Evolutionary conservation across 2,797 vertebrate genomes (phyloP).

Genomic region (Protonibea diacanthus): DNA sequence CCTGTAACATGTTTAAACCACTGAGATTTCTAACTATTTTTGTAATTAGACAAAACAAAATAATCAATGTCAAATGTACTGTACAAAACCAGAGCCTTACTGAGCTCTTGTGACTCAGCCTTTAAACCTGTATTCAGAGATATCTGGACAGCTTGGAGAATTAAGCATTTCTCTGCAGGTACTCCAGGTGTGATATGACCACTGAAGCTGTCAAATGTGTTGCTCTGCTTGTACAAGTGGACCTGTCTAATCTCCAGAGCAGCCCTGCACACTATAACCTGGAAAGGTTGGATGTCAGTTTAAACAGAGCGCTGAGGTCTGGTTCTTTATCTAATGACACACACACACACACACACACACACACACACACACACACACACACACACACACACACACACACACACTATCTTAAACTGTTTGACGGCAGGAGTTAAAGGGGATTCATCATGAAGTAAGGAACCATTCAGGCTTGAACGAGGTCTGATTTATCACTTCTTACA

Average conservation of each 20-base stretch:
- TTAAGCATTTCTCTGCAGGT: background rate
- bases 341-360: too few relatives aligned
- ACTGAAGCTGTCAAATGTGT: background rate
- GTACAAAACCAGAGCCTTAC: too few relatives aligned
- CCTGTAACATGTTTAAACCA: too few relatives aligned
- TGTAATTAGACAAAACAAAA: too few relatives aligned
- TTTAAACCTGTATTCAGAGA: background rate
- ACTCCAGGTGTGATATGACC: background rate
- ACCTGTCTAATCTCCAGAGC: background rate
- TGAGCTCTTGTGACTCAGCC: too few relatives aligned
- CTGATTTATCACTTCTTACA: background rate
- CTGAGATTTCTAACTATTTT: too few relatives aligned
- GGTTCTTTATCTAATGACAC: background rate
- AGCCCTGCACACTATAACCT: background rate
- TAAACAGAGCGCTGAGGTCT: background rate
- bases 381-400: background rate
- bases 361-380: background rate
- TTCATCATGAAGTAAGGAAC: background rate
- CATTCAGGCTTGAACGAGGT: background rate
- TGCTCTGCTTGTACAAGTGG: background rate
- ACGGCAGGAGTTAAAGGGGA: background rate
- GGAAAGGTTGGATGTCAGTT: background rate
- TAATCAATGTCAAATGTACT: background rate
- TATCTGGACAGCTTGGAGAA: background rate
- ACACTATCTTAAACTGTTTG: too few relatives aligned